Percentiles rank a stretch among this genome's conserved stretches.
Evolutionary conservation across 2,797 vertebrate genomes (phyloP).

Genomic region (Myiothlypis coronata): DNA sequence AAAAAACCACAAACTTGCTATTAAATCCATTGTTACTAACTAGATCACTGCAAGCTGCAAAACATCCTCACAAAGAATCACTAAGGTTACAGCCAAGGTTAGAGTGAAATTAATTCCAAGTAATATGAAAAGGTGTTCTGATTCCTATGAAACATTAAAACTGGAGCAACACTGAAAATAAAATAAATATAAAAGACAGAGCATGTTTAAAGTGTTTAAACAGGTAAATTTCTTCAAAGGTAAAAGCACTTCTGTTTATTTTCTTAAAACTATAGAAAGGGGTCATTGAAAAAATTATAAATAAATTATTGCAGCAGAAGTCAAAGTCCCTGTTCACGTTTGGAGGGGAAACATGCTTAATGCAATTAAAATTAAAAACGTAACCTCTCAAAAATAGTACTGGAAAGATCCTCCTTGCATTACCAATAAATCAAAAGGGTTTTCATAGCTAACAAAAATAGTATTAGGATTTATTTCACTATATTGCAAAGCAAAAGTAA

Average conservation of each 20-base stretch:
- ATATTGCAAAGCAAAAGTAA: neutral
- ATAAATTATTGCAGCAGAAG: neutral
- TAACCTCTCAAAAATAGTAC: neutral
- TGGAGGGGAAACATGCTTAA: neutral
- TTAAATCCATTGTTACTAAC: neutral
- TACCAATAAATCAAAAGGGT: neutral
- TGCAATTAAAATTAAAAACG: neutral
- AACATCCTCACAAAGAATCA: neutral
- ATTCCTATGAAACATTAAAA: slow-evolving; percentile 24
- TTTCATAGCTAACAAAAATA: neutral
- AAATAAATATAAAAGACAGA: neutral
- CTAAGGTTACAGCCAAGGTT: neutral
- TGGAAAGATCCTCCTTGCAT: neutral
- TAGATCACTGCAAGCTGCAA: neutral
- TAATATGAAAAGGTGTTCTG: neutral
- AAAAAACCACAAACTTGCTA: neutral
- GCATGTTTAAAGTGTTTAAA: neutral
- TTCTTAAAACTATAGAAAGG: neutral
- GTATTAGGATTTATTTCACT: neutral
- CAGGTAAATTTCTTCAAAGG: neutral
- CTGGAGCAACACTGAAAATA: neutral
- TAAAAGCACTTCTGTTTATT: neutral
- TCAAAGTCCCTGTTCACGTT: neutral
- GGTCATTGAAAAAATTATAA: neutral
- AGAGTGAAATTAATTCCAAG: neutral